phyloP scores from a whole-genome alignment of 2,113 vertebrate genomes.

The Oreochromis spilurus region DNA sequence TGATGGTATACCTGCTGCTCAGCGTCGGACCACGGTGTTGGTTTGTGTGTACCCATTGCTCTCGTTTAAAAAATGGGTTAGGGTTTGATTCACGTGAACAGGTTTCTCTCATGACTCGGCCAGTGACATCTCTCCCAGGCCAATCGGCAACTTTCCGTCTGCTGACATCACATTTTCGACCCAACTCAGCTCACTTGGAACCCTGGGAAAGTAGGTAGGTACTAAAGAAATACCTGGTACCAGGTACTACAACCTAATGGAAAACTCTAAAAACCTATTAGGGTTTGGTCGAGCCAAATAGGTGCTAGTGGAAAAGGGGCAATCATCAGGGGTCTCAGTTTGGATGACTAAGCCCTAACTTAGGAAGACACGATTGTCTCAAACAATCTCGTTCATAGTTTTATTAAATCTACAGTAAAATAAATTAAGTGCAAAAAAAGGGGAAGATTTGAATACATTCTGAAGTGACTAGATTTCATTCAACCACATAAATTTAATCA shows the following conservation, averaged over 20 bases:
- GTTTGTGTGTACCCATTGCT: not conserved
- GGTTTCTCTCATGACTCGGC: not conserved
- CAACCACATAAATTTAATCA: not conserved
- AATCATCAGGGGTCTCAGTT: not conserved
- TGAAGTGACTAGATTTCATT: not conserved
- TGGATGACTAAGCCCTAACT: not conserved
- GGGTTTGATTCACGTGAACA: not conserved
- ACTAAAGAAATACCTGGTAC: not conserved
- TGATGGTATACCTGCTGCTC: not conserved
- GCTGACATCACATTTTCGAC: not conserved
- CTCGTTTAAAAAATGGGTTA: not conserved
- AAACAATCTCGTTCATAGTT: not conserved
- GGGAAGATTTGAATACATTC: not conserved
- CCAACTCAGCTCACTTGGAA: not conserved
- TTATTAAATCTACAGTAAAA: not conserved
- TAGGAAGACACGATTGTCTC: not conserved
- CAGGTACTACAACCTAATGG: not conserved
- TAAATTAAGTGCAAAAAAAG: accelerated
- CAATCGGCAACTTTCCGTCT: not conserved
- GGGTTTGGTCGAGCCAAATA: not conserved
- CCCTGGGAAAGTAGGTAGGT: not conserved
- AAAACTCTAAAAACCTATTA: not conserved
- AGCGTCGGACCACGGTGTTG: not conserved
- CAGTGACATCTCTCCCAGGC: not conserved
- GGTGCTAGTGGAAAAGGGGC: not conserved